phyloP scores from a whole-genome alignment of 2,797 vertebrate genomes.

The Cyprinella venusta region DNA sequence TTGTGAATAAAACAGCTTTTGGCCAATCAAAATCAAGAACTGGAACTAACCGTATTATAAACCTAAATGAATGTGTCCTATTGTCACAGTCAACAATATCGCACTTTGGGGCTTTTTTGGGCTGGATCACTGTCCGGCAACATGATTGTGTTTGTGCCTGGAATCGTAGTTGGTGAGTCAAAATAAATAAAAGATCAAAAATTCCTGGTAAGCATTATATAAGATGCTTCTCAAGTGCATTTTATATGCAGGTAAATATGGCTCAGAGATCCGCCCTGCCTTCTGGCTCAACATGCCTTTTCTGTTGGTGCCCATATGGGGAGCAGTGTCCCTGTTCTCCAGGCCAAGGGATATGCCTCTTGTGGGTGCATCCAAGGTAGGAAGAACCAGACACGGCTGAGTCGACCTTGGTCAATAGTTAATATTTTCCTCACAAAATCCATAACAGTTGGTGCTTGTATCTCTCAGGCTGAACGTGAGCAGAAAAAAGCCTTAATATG shows the following conservation, averaged over 20 bases:
- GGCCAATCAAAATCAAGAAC: no score
- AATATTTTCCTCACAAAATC: neutral
- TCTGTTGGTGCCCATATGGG: slow-evolving; percentile 81
- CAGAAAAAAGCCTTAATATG: slow-evolving; percentile 81
- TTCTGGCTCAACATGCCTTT: slow-evolving; percentile 88
- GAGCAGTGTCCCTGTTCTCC: slow-evolving; percentile 79
- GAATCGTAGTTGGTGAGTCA: slow-evolving; percentile 86
- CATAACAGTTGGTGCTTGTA: neutral
- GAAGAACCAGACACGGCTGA: slow-evolving; percentile 51
- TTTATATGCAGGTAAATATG: slow-evolving; percentile 85
- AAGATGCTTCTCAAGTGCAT: neutral
- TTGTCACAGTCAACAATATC: slow-evolving; percentile 82
- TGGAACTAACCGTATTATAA: no score
- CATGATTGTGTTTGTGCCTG: slow-evolving; percentile 85
- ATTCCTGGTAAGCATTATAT: neutral
- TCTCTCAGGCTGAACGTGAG: slow-evolving; percentile 76
- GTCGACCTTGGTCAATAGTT: neutral
- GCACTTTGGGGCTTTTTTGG: slow-evolving; percentile 89
- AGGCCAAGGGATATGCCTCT: slow-evolving; percentile 70
- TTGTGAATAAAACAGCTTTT: no score
- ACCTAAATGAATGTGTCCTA: slow-evolving; percentile 24
- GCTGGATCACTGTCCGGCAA: slow-evolving; percentile 88
- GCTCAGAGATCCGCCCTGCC: slow-evolving; percentile 82
- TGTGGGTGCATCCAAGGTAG: slow-evolving; percentile 80
- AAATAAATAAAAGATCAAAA: neutral